phyloP scores from a whole-genome alignment of 2,113 vertebrate species.

The Oriolus oriolus region DNA sequence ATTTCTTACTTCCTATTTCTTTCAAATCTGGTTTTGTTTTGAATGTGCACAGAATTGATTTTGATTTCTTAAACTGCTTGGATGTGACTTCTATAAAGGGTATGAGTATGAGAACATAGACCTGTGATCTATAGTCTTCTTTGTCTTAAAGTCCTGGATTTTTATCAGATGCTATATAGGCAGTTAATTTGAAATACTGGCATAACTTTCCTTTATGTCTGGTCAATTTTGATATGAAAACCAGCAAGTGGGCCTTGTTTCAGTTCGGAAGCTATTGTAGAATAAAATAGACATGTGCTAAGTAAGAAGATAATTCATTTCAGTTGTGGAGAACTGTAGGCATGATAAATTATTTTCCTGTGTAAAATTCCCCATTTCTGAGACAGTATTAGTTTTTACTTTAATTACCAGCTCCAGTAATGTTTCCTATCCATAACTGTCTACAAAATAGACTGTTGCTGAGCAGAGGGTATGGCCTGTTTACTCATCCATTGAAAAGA shows the following conservation, averaged over 20 bases:
- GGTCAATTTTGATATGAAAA: constrained; percentile 9
- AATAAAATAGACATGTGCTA: constrained; percentile 68
- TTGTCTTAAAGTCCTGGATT: not conserved
- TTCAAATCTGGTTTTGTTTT: not conserved
- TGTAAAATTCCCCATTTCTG: constrained; percentile 87
- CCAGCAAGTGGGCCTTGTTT: constrained; percentile 23
- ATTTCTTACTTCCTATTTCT: not conserved
- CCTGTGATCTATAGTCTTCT: not conserved
- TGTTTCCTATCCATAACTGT: constrained; percentile 99
- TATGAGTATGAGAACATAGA: not conserved
- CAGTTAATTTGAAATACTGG: not conserved
- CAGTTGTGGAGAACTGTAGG: constrained; percentile 76
- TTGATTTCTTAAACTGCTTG: not conserved
- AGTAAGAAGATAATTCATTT: constrained; percentile 87
- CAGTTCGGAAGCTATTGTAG: not conserved
- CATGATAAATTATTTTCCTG: constrained; percentile 91
- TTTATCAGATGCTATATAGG: not conserved
- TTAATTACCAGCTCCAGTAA: constrained; percentile 96
- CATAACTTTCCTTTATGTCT: not conserved
- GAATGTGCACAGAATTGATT: not conserved
- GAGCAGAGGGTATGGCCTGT: constrained; percentile 93
- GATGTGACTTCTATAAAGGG: not conserved
- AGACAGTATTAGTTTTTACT: constrained; percentile 97
- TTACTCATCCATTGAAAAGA: constrained; percentile 90
- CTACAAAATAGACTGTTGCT: constrained; percentile 86